Evolutionary conservation across 2,113 vertebrate genomes (phyloP).

Genomic region (Excalfactoria chinensis): DNA sequence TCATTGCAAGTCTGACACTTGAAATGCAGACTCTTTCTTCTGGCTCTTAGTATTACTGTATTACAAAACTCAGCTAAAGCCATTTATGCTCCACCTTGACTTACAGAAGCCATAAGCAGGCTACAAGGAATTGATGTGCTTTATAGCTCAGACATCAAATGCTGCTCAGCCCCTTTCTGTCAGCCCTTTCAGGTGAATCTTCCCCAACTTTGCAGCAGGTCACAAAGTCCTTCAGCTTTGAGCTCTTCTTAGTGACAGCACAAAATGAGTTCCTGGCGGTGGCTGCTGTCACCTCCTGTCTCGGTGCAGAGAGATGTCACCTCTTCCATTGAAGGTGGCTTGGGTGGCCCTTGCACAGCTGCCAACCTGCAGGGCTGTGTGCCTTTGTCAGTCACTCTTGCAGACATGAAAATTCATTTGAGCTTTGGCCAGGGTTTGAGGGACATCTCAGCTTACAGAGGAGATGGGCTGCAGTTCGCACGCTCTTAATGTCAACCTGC

Average conservation of each 20-base stretch:
- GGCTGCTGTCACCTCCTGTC: not conserved
- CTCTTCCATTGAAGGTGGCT: not conserved
- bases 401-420: not conserved
- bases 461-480: not conserved
- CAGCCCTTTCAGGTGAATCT: not conserved
- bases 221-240: not conserved
- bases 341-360: not conserved
- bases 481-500: not conserved
- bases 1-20: not conserved
- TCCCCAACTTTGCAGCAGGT: not conserved
- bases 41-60: not conserved
- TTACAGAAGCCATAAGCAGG: not conserved
- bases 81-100: not conserved
- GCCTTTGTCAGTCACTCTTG: not conserved
- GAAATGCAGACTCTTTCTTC: not conserved
- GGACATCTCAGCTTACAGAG: not conserved
- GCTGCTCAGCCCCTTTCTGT: not conserved
- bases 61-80: conserved; percentile 12
- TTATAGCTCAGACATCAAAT: not conserved
- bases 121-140: not conserved
- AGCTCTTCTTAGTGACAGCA: not conserved
- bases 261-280: not conserved
- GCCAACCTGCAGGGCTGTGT: not conserved
- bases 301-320: not conserved
- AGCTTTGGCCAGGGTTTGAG: not conserved